These are phyloP conservation scores for Gortyna flavago DNA, from an alignment of 2,888 invertebrate species.

Conservation along the genomic window DNA sequence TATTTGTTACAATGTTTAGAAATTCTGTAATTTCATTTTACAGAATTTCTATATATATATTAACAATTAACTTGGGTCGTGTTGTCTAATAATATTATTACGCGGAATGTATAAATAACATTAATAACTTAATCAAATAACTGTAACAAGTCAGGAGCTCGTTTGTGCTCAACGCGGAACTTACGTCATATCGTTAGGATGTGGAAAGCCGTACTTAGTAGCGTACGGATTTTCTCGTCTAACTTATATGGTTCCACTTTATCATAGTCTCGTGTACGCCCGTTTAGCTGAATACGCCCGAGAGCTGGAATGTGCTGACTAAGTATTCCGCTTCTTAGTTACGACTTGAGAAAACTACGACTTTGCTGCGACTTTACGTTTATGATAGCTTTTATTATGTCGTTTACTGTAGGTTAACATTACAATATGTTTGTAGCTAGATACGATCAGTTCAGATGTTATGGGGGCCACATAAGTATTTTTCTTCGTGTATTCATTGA, in stretches of 20 bases:
- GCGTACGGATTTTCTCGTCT: constrained; percentile 70
- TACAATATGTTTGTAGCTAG: neutral
- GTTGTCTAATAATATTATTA: neutral
- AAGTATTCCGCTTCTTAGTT: constrained; percentile 72
- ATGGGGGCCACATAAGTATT: neutral
- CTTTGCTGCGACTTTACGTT: constrained; percentile 64
- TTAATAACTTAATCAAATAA: constrained; percentile 15
- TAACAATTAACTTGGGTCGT: neutral
- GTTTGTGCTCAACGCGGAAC: constrained; percentile 69
- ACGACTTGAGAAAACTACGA: constrained; percentile 63
- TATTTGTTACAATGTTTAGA: constrained; percentile 41
- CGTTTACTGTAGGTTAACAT: constrained; percentile 28
- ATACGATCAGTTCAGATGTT: neutral
- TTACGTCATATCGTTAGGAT: constrained; percentile 66
- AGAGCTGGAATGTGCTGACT: constrained; percentile 72
- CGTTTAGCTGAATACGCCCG: constrained; percentile 67
- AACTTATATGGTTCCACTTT: constrained; percentile 75
- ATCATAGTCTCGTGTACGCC: constrained; percentile 70
- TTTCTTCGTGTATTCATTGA: neutral
- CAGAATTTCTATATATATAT: no score
- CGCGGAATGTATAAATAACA: neutral
- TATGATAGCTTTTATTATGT: constrained; percentile 60
- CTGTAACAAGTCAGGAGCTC: constrained; percentile 45
- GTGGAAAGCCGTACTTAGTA: constrained; percentile 62
- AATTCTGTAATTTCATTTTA: constrained; percentile 10